Conservation (phyloP, 37 sponge, comb jelly and placozoan species). For the Mnemiopsis leidyi region DNA sequence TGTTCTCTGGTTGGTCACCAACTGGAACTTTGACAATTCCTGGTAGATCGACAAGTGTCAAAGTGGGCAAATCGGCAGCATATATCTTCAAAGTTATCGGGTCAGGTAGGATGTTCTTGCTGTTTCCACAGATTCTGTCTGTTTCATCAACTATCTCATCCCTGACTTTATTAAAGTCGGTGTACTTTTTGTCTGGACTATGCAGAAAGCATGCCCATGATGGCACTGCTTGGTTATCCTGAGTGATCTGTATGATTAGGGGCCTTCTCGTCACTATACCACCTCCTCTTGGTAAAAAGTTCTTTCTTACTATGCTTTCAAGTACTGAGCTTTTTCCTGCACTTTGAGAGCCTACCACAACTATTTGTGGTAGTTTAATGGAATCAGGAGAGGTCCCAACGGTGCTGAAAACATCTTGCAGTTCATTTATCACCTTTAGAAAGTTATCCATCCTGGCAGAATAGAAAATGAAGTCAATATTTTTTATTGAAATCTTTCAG, state of each 20-base stretch:
- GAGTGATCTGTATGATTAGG: constrained; percentile 16
- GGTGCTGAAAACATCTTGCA: constrained; percentile 26
- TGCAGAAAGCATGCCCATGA: neutral
- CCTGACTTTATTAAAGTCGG: neutral
- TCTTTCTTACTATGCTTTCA: neutral
- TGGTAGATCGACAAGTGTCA: constrained; percentile 15
- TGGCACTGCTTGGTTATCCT: neutral
- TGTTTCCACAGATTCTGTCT: neutral
- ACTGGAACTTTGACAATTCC: constrained; percentile 19
- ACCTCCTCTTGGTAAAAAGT: neutral
- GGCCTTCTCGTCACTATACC: neutral
- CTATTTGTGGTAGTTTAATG: neutral
- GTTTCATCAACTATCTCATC: constrained; percentile 36
- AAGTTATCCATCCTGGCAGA: constrained; percentile 42
- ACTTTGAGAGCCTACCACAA: constrained; percentile 1
- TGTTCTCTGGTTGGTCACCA: neutral
- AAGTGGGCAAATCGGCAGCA: neutral
- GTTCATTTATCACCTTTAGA: constrained; percentile 9
- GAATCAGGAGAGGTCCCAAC: neutral
- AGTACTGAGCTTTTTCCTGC: constrained; percentile 28
- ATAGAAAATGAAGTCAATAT: too few species aligned
- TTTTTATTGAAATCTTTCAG: too few species aligned
- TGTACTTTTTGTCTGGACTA: neutral
- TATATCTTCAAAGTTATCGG: constrained; percentile 21
- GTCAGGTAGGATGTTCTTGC: neutral